Conservation (phyloP, 1,140 invertebrate genomes). For the Aphaenogaster floridana region DNA sequence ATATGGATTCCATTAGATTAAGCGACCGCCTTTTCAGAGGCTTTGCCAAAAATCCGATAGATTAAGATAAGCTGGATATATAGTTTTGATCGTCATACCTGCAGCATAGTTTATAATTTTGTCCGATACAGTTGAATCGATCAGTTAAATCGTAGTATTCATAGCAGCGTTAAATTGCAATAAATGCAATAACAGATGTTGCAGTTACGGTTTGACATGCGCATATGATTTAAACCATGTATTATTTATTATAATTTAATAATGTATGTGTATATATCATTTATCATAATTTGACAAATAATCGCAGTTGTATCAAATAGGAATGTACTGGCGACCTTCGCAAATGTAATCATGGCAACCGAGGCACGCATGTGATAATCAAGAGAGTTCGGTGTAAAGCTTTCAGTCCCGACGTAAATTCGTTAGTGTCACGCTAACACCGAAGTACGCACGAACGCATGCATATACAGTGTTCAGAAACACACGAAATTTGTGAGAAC, state of each 20-base stretch:
- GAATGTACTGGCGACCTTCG: constrained; percentile 13
- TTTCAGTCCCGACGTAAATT: constrained; percentile 54
- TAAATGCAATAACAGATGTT: background rate
- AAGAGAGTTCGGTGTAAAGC: constrained; percentile 46
- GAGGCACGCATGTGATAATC: constrained; percentile 51
- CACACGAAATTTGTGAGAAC: constrained; percentile 24
- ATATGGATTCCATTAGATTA: constrained; percentile 59
- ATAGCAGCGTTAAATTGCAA: constrained; percentile 24
- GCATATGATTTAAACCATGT: constrained; percentile 8
- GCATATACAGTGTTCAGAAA: background rate
- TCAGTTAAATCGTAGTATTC: constrained; percentile 11
- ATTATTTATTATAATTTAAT: constrained; percentile 27
- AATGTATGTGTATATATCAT: constrained; percentile 2
- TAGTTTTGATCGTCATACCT: background rate
- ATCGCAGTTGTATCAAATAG: constrained; percentile 17
- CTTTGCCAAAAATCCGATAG: constrained; percentile 42
- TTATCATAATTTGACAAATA: constrained; percentile 25
- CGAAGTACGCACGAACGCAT: constrained; percentile 16
- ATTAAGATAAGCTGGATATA: constrained; percentile 43
- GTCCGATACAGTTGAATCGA: background rate
- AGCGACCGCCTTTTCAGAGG: constrained; percentile 20
- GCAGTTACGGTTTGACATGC: background rate
- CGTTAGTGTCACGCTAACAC: constrained; percentile 51
- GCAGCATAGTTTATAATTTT: constrained; percentile 28
- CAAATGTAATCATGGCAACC: constrained; percentile 37